phyloP scores from a whole-genome alignment of 2,113 vertebrate species.

The Sarotherodon lohbergeri region DNA sequence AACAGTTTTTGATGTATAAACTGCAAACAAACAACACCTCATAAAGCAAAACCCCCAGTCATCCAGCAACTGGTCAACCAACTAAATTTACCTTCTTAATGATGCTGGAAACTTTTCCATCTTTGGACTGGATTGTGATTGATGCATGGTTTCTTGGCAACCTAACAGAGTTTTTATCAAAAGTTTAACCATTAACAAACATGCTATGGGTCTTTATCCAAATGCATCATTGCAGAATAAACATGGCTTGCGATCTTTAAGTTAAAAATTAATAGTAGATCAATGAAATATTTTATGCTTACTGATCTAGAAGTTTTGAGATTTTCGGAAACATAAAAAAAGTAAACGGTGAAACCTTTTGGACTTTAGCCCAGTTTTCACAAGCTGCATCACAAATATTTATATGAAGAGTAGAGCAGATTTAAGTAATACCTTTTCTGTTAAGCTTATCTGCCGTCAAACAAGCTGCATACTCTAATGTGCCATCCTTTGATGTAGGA shows the following conservation, averaged over 20 bases:
- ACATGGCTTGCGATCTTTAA: neutral
- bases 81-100: neutral
- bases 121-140: neutral
- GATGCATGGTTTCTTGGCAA: neutral
- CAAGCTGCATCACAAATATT: neutral
- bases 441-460: neutral
- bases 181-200: neutral
- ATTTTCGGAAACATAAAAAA: neutral
- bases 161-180: neutral
- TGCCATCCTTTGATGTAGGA: neutral
- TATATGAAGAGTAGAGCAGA: neutral
- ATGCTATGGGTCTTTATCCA: neutral
- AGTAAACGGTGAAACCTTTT: neutral
- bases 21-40: neutral
- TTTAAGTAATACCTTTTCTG: neutral
- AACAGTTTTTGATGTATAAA: neutral
- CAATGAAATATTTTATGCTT: neutral
- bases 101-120: fast-evolving
- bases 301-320: neutral
- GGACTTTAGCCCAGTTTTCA: neutral
- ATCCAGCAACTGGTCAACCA: neutral
- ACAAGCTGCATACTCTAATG: neutral
- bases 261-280: neutral
- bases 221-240: neutral
- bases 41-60: neutral